These are phyloP conservation scores for Spea hammondii DNA, from an alignment of 2,797 vertebrate genomes.

Conservation along the genomic window DNA sequence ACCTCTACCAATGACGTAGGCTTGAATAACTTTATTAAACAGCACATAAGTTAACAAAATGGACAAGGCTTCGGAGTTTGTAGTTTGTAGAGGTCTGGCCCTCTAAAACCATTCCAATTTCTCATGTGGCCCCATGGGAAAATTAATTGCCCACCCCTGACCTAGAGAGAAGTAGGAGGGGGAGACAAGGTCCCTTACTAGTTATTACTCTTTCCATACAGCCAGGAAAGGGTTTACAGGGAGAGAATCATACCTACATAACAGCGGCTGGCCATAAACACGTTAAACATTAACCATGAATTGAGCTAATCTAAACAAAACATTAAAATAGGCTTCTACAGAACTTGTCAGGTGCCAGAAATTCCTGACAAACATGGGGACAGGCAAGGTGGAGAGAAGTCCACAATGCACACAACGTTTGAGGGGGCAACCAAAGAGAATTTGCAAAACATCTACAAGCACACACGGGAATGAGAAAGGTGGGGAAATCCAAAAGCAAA, in stretches of 20 bases:
- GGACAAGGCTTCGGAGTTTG: too few species aligned
- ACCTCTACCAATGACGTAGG: too few species aligned
- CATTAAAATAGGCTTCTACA: slow-evolving; percentile 16
- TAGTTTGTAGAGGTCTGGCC: too few species aligned
- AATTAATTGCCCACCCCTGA: too few species aligned
- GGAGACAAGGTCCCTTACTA: too few species aligned
- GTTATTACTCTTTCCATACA: too few species aligned
- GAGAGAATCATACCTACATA: slow-evolving; percentile 5
- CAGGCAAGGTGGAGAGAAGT: too few species aligned
- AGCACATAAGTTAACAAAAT: too few species aligned
- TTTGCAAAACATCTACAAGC: slow-evolving; percentile 9
- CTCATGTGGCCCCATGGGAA: too few species aligned
- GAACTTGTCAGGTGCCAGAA: not conserved
- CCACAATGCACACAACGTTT: slow-evolving; percentile 7
- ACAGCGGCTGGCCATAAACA: slow-evolving; percentile 21
- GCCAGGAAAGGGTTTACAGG: not conserved
- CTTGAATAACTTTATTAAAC: too few species aligned
- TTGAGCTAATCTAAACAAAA: not conserved
- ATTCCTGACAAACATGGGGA: slow-evolving; percentile 30
- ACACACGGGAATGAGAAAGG: slow-evolving; percentile 4
- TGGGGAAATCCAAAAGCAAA: not conserved
- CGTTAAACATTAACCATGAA: slow-evolving; percentile 38
- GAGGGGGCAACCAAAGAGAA: slow-evolving; percentile 12
- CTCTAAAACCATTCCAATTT: too few species aligned
- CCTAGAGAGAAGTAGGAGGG: too few species aligned